phyloP scores from a whole-genome alignment of 2,797 vertebrate genomes.

The Gymnoscopelus braueri region DNA sequence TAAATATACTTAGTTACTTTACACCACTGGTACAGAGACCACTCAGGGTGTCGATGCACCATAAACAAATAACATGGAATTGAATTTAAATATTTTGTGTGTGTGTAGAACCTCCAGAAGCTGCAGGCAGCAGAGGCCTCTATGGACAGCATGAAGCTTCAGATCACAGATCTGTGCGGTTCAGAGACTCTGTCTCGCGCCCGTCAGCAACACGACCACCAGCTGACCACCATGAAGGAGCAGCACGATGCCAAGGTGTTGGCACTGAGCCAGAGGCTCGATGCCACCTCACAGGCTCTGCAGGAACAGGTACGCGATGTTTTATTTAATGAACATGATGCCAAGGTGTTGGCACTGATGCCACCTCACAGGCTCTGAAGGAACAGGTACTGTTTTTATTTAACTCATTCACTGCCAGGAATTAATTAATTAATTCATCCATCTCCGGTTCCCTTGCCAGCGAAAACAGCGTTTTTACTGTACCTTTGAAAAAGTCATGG shows the following conservation, averaged over 20 bases:
- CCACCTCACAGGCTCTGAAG: constrained; percentile 57
- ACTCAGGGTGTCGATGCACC: no score
- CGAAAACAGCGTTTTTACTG: no score
- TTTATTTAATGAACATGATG: background rate
- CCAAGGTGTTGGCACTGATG: constrained; percentile 62
- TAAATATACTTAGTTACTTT: no score
- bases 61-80: no score
- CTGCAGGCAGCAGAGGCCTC: constrained; percentile 88
- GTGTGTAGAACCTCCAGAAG: constrained; percentile 84
- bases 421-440: no score
- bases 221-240: constrained; percentile 83
- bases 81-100: background rate
- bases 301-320: constrained; percentile 89
- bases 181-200: constrained; percentile 89
- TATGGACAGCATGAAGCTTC: constrained; percentile 92
- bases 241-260: constrained; percentile 86
- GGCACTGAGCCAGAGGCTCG: constrained; percentile 85
- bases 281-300: constrained; percentile 79
- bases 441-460: no score
- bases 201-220: constrained; percentile 88
- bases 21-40: no score
- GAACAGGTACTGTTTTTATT: no score
- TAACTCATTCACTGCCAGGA: no score
- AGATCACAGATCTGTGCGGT: constrained; percentile 89
- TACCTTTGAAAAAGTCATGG: no score